Conservation (phyloP, 2,797 vertebrate species). For the Anisognathus igniventris region DNA sequence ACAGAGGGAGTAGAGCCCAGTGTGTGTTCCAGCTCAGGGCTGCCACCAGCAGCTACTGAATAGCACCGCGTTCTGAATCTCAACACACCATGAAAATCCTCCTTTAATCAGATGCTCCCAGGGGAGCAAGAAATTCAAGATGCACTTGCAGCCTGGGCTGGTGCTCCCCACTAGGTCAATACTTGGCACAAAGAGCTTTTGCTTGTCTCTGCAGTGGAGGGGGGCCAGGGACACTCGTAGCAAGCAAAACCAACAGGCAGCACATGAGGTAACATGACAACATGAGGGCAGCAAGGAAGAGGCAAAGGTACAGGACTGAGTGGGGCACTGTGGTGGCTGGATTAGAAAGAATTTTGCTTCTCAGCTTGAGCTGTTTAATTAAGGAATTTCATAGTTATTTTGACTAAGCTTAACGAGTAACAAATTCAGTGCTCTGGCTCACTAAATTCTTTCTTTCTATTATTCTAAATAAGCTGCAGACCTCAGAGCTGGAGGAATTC, state of each 20-base stretch:
- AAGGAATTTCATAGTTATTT: constrained; percentile 1
- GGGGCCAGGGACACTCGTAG: neutral
- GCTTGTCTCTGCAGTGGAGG: neutral
- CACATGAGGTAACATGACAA: neutral
- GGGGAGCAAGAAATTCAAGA: constrained; percentile 43
- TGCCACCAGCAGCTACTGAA: constrained; percentile 7
- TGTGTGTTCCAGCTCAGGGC: constrained; percentile 1
- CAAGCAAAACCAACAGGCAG: constrained; percentile 17
- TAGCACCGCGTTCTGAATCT: constrained; percentile 3
- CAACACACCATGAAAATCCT: constrained; percentile 22
- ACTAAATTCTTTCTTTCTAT: neutral
- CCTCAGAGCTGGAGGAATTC: neutral
- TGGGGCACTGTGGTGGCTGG: neutral
- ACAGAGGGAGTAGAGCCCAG: neutral
- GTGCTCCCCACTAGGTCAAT: neutral
- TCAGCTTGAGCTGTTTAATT: constrained; percentile 41
- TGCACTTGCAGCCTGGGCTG: neutral
- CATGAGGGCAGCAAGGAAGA: neutral
- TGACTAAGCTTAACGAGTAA: neutral
- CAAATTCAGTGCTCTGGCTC: neutral
- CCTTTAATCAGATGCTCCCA: constrained; percentile 21
- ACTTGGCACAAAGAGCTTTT: neutral
- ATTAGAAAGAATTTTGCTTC: neutral
- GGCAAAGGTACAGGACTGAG: neutral
- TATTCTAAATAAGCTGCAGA: neutral